Percentiles rank a stretch among this genome's conserved stretches.
phyloP scores from a whole-genome alignment of 2,797 vertebrate genomes.

The Parauchenoglanis punctatus region DNA sequence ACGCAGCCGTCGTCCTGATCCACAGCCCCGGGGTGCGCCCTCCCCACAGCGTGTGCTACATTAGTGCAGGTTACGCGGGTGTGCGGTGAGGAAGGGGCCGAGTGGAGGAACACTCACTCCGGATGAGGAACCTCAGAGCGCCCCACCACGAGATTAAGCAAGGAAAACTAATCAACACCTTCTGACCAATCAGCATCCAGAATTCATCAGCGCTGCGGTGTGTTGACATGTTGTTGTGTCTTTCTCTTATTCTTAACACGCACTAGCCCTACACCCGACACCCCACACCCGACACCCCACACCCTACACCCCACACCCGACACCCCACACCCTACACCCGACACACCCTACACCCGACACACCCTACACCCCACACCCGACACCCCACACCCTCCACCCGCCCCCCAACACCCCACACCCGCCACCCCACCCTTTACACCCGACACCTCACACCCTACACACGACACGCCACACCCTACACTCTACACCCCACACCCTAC shows the following conservation, averaged over 20 bases:
- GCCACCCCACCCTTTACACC: no score
- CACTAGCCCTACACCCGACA: neutral
- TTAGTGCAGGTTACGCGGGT: constrained; percentile 12
- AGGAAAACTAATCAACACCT: neutral
- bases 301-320: no score
- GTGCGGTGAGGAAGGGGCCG: neutral
- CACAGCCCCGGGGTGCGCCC: constrained; percentile 12
- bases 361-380: no score
- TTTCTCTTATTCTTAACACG: neutral
- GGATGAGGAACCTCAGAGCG: neutral
- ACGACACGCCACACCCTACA: no score
- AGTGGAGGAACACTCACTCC: neutral
- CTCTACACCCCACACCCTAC: no score
- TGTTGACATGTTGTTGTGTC: neutral
- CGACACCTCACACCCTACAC: no score
- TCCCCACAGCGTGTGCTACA: neutral
- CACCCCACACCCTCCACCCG: no score
- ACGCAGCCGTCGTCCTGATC: constrained; percentile 50
- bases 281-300: no score
- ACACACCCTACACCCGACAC: no score
- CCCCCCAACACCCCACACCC: no score
- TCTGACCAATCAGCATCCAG: constrained; percentile 5
- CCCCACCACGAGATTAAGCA: neutral
- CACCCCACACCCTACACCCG: no score
- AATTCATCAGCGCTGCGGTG: neutral